phyloP scores from a whole-genome alignment of 2,113 vertebrate species.

The Etheostoma cragini region DNA sequence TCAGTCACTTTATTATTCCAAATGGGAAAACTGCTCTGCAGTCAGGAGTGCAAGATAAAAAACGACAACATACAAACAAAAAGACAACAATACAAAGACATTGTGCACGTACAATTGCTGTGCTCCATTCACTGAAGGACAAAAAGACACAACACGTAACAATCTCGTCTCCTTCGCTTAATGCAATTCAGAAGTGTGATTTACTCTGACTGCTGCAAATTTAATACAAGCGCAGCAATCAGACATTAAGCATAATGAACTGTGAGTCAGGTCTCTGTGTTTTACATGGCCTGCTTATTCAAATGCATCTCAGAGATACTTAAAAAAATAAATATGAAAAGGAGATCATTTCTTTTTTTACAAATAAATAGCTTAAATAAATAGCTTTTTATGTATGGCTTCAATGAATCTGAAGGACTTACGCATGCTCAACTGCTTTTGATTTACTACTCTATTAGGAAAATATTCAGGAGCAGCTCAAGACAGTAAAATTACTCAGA shows the following conservation, averaged over 20 bases:
- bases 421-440: conserved; percentile 18
- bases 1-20: no score
- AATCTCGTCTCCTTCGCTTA: neutral
- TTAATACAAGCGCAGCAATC: conserved; percentile 13
- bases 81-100: no score
- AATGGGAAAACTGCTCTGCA: no score
- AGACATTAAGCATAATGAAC: neutral
- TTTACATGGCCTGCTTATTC: conserved; percentile 21
- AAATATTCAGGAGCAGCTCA: conserved; percentile 38
- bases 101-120: neutral
- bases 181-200: neutral
- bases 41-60: no score
- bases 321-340: neutral
- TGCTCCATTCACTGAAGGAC: conserved; percentile 18
- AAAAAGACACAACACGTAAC: conserved; percentile 15
- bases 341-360: neutral
- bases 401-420: conserved; percentile 25
- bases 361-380: conserved; percentile 36
- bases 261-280: neutral
- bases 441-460: conserved; percentile 57
- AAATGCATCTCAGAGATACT: neutral
- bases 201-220: conserved; percentile 18
- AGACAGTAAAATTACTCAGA: conserved; percentile 43
- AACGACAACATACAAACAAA: no score
- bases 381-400: conserved; percentile 16